Evolutionary conservation across 2,888 invertebrate species (phyloP), one percentile per base, ranked within the genome.

Genomic region (Eilema sororculum): DNA sequence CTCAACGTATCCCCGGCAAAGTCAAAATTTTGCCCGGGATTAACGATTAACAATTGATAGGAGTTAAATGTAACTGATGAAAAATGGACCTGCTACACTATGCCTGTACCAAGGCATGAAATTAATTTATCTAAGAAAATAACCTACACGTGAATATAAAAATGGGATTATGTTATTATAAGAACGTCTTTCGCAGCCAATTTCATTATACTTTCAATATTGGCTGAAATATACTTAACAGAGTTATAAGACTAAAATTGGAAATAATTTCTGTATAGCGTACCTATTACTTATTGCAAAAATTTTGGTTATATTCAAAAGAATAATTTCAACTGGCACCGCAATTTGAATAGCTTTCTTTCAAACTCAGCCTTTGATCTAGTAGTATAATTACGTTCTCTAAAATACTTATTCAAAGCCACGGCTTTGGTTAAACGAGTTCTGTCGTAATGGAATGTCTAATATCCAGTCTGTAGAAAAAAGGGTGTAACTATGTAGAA

Each of bases 201-300:
- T 68, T 63, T 62, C 41, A 68, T 68, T 63, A 63, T 22, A 68
- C 63, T 68, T 58, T 22, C 68, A 57, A 68, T 68, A 68, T 68
- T 63, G 57, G 62, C 28, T 57, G 37, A 68, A 68, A 52, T 63
- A n/a, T 52, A 25, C 28, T 61, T 56, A 62, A 33, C 41, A 63
- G n/a, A 57, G 62, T 63, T 57, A 58, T 64, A 28, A 58, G 68
- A 64, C 63, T 68, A 64, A 68, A 68, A 62, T 68, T 33, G 41
- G 28, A 63, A 62, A 37, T 57, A 28, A 41, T 63, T 68, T 68
- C 41, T 58, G 41, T 68, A 25, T 30, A 58, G 30, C 63, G 56
- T 41, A 67, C 30, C 41, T 58, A 58, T 68, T 63, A 63, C 33
- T 12, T 12, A 37, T 68, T 64, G 58, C 30, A 16, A 63, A 68